These are phyloP conservation scores for Sprattus sprattus DNA, from an alignment of 2,113 vertebrate genomes.

Conservation along the genomic window DNA sequence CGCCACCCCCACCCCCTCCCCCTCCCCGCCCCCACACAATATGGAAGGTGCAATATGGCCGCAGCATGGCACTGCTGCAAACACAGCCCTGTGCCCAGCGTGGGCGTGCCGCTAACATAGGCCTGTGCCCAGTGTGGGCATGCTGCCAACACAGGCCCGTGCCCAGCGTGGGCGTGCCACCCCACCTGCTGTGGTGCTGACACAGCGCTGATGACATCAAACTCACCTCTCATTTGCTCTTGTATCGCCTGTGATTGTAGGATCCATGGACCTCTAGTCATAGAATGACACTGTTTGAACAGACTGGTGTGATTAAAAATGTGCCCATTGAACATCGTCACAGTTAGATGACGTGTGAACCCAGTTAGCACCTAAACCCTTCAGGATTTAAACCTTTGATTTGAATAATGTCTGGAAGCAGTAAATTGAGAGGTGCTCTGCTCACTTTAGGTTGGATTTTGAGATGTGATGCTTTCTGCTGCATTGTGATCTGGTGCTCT, in stretches of 20 bases:
- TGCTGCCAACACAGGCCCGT: conserved; percentile 17
- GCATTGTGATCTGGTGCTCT: neutral
- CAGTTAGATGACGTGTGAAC: neutral
- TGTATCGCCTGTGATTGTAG: neutral
- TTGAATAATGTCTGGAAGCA: neutral
- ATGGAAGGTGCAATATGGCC: conserved; percentile 21
- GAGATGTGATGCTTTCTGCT: neutral
- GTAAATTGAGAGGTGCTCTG: neutral
- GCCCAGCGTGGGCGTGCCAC: conserved; percentile 33
- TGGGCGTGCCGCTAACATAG: neutral
- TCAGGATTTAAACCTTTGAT: neutral
- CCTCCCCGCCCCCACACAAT: conserved; percentile 21
- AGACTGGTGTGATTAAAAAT: no score
- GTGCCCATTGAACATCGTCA: no score
- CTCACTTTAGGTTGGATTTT: neutral
- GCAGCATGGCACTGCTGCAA: neutral
- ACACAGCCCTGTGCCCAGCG: conserved; percentile 37
- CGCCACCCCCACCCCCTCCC: neutral
- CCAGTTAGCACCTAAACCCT: neutral
- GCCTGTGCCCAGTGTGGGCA: conserved; percentile 37
- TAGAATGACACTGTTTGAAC: neutral
- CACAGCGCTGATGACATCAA: neutral
- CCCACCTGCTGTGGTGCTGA: conserved; percentile 32
- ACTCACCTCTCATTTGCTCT: neutral
- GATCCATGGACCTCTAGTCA: neutral